Evolutionary conservation across 2,888 invertebrate genomes (phyloP), one percentile per base, ranked within the genome.

Genomic region (Phoenoteleia sp.): DNA sequence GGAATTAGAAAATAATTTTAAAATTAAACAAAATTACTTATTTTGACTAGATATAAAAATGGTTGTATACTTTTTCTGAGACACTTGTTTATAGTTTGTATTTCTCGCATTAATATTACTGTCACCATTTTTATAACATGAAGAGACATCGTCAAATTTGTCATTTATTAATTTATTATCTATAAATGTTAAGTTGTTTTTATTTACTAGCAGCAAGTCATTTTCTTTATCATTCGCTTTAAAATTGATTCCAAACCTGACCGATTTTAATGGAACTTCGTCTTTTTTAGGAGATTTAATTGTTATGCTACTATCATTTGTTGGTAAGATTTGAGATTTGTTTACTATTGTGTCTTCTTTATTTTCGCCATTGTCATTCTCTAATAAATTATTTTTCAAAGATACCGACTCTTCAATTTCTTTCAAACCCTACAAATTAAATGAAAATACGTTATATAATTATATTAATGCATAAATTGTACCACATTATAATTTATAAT

Each of bases 31-130:
- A n/a, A 56, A 29, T 29, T 29, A 69, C 9, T 69, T 39, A 36
- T 21, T 52, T 29, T 27, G 15, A 45, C 72, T 72, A 33, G 72
- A 47, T 39, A 72, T 72, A 60, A 58, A 60, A 29, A 72, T 19
- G 1, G 60, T 72, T 5, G 58, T 19, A 45, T 62, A 42, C 13
- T 62, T 62, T 62, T 21, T 25, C n/a, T 62, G 39, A 23, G 39
- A 21, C 1, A 5, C 7, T 15, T 5, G 42, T 42, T 62, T 62
- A 25, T 19, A 7, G 42, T 42, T 62, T 25, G 15, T 13, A 58
- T 62, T 62, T n/a, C 2, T 3, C 36, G n/a, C 4, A 7, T 2
- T 36, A 36, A 9, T 36, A n/a, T 36, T n/a, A n/a, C 13, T 13
- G 3, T 2, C 36, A 4, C 2, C 36, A 13, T 36, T 36, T 3